These are phyloP conservation scores for Corvus hawaiiensis DNA, from an alignment of 2,113 vertebrate genomes.

Conservation along the genomic window DNA sequence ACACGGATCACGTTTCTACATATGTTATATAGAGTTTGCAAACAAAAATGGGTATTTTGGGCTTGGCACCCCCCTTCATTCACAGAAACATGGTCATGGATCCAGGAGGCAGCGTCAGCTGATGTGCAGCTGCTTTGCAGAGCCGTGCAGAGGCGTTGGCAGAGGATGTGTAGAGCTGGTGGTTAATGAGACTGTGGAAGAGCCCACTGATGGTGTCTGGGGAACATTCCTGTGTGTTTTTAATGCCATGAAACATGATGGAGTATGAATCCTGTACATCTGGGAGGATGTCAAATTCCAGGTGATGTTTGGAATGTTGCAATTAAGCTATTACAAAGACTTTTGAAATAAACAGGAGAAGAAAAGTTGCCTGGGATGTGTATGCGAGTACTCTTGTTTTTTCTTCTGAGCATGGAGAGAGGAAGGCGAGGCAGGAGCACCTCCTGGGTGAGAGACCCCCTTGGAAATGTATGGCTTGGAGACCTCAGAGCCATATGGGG, in stretches of 20 bases:
- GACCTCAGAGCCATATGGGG: not conserved
- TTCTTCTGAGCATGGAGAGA: not conserved
- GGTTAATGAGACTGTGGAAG: not conserved
- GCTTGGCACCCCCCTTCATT: conserved; percentile 13
- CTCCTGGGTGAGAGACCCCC: not conserved
- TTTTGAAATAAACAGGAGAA: conserved; percentile 47
- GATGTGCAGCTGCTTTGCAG: not conserved
- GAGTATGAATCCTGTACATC: not conserved
- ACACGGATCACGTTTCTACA: not conserved
- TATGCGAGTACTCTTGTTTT: not conserved
- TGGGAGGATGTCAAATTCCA: not conserved
- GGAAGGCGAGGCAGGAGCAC: not conserved
- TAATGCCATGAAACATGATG: not conserved
- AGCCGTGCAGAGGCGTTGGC: not conserved
- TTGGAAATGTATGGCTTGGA: not conserved
- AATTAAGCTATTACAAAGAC: conserved; percentile 7
- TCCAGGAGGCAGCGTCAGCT: not conserved
- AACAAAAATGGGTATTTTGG: not conserved
- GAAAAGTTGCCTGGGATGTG: not conserved
- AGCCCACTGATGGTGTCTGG: not conserved
- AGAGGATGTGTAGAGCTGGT: not conserved
- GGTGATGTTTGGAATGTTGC: not conserved
- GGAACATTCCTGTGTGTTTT: conserved; percentile 10
- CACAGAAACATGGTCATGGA: not conserved
- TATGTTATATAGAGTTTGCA: not conserved